Evolutionary conservation across 2,113 vertebrate species (phyloP).

Genomic region (Bos javanicus): DNA sequence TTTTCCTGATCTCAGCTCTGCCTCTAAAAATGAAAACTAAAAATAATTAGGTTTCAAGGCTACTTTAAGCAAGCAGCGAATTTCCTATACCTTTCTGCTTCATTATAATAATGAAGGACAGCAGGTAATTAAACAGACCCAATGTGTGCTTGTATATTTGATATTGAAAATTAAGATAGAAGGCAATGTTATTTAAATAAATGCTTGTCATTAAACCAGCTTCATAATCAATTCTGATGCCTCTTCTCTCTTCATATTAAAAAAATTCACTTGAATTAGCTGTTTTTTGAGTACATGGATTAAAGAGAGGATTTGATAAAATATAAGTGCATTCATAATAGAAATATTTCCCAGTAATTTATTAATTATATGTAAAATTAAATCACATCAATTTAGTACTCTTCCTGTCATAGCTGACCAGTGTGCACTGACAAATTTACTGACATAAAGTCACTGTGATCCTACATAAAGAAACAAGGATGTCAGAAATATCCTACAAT

Average conservation of each 20-base stretch:
- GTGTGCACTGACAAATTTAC: conserved; percentile 38
- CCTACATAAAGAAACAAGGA: conserved; percentile 61
- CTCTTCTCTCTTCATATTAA: conserved; percentile 27
- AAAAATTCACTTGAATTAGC: conserved; percentile 30
- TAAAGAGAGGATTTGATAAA: conserved; percentile 54
- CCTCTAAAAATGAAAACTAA: background rate
- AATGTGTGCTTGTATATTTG: background rate
- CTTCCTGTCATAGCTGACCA: conserved; percentile 36
- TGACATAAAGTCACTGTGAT: conserved; percentile 53
- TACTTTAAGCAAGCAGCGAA: background rate
- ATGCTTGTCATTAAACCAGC: conserved; percentile 16
- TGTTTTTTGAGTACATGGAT: conserved; percentile 15
- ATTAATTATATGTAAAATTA: conserved; percentile 61
- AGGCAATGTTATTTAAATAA: conserved; percentile 48
- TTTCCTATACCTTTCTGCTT: background rate
- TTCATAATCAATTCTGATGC: conserved; percentile 38
- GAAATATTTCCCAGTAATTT: conserved; percentile 41
- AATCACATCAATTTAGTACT: conserved; percentile 60
- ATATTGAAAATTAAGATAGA: conserved; percentile 1
- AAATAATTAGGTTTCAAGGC: background rate
- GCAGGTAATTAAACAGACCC: conserved; percentile 7
- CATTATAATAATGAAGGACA: background rate
- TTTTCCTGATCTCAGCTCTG: background rate
- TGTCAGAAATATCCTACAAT: conserved; percentile 41
- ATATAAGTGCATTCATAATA: conserved; percentile 28